Percentiles rank a stretch among this genome's conserved stretches.
Evolutionary conservation across 2,797 vertebrate species (phyloP).

Genomic region (Petrocephalus sullivani): DNA sequence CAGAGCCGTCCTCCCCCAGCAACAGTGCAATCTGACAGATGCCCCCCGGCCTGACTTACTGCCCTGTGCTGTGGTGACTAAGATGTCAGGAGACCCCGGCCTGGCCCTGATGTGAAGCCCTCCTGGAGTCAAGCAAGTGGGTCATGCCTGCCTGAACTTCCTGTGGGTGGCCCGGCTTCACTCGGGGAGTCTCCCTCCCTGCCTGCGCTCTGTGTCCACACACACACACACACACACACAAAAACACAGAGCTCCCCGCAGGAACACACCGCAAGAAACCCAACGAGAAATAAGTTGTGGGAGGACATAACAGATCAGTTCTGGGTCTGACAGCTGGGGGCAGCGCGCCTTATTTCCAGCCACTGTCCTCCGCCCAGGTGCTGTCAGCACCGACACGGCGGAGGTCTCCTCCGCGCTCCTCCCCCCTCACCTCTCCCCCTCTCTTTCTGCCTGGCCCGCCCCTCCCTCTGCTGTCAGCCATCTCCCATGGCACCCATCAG

Average conservation of each 20-base stretch:
- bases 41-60: not conserved
- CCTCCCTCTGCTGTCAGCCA: constrained; percentile 16
- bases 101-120: not conserved
- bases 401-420: constrained; percentile 17
- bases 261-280: constrained; percentile 34
- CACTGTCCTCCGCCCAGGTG: constrained; percentile 38
- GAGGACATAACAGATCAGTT: constrained; percentile 44
- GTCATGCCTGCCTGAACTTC: not conserved
- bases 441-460: not conserved
- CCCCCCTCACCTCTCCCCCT: constrained; percentile 18
- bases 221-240: not conserved
- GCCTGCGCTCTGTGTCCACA: not conserved
- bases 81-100: not conserved
- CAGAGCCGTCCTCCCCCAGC: not conserved
- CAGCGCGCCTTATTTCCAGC: constrained; percentile 42
- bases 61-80: too few relatives aligned
- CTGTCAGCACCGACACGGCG: constrained; percentile 29
- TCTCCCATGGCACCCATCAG: constrained; percentile 35
- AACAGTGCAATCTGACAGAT: not conserved
- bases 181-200: not conserved
- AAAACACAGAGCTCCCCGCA: not conserved
- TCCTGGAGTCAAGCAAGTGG: not conserved
- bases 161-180: not conserved
- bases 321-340: constrained; percentile 39
- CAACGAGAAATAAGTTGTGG: constrained; percentile 35